phyloP scores from a whole-genome alignment of 2,888 invertebrate species.

The Priocnemis perturbator region DNA sequence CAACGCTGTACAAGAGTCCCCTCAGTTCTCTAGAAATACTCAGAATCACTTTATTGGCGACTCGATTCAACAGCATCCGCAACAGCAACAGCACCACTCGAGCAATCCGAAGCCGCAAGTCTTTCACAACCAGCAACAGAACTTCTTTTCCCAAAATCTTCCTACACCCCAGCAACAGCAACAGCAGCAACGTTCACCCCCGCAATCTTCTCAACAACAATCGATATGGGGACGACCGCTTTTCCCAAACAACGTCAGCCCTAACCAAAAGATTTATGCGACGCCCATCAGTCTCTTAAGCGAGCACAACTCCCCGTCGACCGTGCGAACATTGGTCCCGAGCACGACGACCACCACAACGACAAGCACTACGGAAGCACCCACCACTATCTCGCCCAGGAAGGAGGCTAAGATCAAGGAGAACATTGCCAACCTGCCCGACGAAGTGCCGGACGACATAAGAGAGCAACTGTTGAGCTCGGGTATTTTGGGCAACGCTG shows the following conservation, averaged over 20 bases:
- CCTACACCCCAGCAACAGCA: conserved; percentile 64
- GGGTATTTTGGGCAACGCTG: conserved; percentile 90
- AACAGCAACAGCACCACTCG: conserved; percentile 44
- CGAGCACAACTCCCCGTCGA: conserved; percentile 68
- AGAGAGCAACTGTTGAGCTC: conserved; percentile 88
- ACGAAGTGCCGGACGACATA: conserved; percentile 92
- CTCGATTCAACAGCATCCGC: conserved; percentile 43
- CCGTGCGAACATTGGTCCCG: conserved; percentile 74
- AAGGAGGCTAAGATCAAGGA: conserved; percentile 76
- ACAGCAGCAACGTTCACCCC: conserved; percentile 65
- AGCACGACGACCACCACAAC: conserved; percentile 76
- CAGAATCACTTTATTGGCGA: conserved; percentile 35
- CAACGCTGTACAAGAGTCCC: conserved; percentile 48
- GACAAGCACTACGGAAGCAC: conserved; percentile 76
- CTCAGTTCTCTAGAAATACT: conserved; percentile 40
- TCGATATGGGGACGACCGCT: conserved; percentile 69
- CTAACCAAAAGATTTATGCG: conserved; percentile 67
- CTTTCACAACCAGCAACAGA: conserved; percentile 70
- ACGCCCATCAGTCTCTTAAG: conserved; percentile 65
- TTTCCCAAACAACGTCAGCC: conserved; percentile 47
- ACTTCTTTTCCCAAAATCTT: conserved; percentile 62
- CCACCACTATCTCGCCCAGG: conserved; percentile 76
- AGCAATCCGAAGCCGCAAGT: conserved; percentile 49
- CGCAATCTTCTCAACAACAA: conserved; percentile 38
- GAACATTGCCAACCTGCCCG: conserved; percentile 80